Base-by-base conservation (phyloP, 2,888 invertebrate genomes). In the Copidosoma aretas region DNA sequence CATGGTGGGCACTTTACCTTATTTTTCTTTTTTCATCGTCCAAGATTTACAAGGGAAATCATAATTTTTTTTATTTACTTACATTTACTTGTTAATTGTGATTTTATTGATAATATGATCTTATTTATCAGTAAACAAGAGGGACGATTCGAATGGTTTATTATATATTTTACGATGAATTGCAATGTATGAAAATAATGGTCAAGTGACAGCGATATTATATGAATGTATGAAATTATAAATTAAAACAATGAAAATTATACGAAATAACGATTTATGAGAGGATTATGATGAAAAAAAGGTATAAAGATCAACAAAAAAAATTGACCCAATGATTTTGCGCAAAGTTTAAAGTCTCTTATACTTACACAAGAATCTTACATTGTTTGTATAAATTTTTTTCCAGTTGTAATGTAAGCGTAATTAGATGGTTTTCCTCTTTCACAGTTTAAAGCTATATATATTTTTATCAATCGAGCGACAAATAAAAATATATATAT, bases 91-190 rank as follows among this genome's bases (percentile, higher is more conserved):
- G 67, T 71, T 67, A 60, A 64, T 71, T 64, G 64, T 71, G 56
- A 69, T 69, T 69, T 58, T 17, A 46, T 12, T 46, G 43, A 46
- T 69, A 67, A 67, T 60, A 69, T 8, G 8, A 32, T 5, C 66
- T 67, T 24, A 68, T 67, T 54, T 66, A 68, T 64, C 63, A 66
- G 67, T 72, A 70, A 72, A 72, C 70, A 68, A 72, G 67, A 72
- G 72, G 70, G 70, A 70, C 60, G 69, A 72, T 72, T 70, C 62
- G 72, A 70, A 72, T 73, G 73, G 73, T 73, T 74, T 75, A 76
- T 75, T 78, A 78, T 79, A 79, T 76, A 77, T 77, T 79, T 77
- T 76, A 73, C 75, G 76, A 77, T 76, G 75, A 77, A 78, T 76
- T 75, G 75, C 77, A 77, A 75, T 78, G 77, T 78, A 75, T 77